Evolutionary conservation across 2,888 invertebrate genomes (phyloP).

Genomic region (Leptopterna dolabrata): DNA sequence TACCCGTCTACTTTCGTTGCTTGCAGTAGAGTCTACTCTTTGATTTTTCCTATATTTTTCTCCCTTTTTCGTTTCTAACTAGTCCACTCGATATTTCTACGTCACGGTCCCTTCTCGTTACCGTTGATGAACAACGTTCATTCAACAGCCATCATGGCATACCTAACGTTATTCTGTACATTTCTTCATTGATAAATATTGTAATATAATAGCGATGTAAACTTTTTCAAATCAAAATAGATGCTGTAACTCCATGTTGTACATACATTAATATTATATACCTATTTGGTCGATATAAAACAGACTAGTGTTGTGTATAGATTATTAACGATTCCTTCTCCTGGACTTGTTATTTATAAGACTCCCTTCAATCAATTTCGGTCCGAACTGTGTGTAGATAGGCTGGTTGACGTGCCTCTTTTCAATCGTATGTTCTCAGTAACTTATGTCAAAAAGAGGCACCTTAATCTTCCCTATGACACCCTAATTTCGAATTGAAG

Average conservation of each 20-base stretch:
- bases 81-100: conserved; percentile 14
- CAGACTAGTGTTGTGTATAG: not conserved
- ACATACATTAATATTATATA: not conserved
- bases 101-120: conserved; percentile 17
- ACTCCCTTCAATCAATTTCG: not conserved
- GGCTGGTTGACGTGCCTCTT: conserved; percentile 36
- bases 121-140: not conserved
- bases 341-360: not conserved
- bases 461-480: conserved; percentile 22
- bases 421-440: not conserved
- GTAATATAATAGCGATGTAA: not conserved
- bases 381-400: not conserved
- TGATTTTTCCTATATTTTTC: not conserved
- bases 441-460: not conserved
- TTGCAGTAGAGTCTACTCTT: no score
- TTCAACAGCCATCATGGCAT: not conserved
- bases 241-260: not conserved
- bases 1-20: no score
- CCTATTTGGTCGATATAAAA: not conserved
- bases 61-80: not conserved
- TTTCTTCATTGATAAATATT: not conserved
- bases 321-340: not conserved
- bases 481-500: not conserved
- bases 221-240: not conserved
- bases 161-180: not conserved